Base-by-base conservation (phyloP, 2,797 vertebrate species). In the Cichlasoma orientale region DNA sequence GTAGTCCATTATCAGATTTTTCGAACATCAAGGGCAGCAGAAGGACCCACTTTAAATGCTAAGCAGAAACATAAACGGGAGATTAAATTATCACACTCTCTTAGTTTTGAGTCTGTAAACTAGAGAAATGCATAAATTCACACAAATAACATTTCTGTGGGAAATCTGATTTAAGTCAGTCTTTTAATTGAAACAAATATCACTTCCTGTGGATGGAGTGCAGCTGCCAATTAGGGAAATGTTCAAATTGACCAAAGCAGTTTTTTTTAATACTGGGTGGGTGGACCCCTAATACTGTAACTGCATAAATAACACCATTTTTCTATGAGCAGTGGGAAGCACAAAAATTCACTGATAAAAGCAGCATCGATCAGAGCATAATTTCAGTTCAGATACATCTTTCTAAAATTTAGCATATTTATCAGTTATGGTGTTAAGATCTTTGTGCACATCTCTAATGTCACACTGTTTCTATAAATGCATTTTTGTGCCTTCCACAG, bases 241-340 rank as follows among this genome's bases (percentile, higher is more conserved):
- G 77, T 76, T 84, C 21, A 31, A 76, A 63, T 70, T 82, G 73
- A 87, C 23, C 59, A 44, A 41, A 77, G 58, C 70, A 31, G 29
- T 31, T 75, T 13, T 56, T 53, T 80, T 84, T 53, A 90, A 88
- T 77, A 90, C 88, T 85, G 77, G 71, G 70, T 85, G 77, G 70
- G 70, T 58, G 53, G 59, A 31, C 58, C 29, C 27, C 18, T 69
- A 94, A 94, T 87, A 92, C 90, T 92, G 86, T 80, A 75, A 80
- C 75, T 86, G 77, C 75, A 77, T 75, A 73, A 80, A 74, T 72
- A 81, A 84, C 80, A 84, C 63, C 78, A 84, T 58, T 53, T 58
- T 31, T 63, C 69, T 61, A 23, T 29, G 55, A 88, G 78, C 23
- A 5, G 53, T 14, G 38, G 63, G 66, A 82, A 75, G 33, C 74